Evolutionary conservation across 2,888 invertebrate species (phyloP).

Genomic region (Pachliopta kotzebuea): DNA sequence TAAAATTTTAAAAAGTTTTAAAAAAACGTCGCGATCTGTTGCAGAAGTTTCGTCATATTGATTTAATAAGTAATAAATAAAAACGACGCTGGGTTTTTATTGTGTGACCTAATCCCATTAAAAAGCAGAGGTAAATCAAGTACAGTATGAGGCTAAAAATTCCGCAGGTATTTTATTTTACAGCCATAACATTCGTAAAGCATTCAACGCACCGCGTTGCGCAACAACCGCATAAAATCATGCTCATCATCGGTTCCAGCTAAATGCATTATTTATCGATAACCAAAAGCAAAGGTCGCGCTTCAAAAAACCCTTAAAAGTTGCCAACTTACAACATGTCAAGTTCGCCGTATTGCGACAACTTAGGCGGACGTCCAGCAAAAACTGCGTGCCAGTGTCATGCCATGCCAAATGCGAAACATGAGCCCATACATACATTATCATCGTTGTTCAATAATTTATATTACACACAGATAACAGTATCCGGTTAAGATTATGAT

Average conservation of each 20-base stretch:
- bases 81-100: too few species aligned
- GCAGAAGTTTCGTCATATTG: too few species aligned
- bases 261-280: conserved; percentile 11
- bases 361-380: conserved; percentile 11
- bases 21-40: too few species aligned
- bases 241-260: conserved; percentile 1
- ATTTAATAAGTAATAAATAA: too few species aligned
- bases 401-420: conserved; percentile 1
- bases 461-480: conserved; percentile 6
- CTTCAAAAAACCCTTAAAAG: conserved; percentile 17
- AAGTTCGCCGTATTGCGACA: conserved; percentile 19
- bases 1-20: too few species aligned
- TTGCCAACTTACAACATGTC: conserved; percentile 13
- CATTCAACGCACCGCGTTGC: neutral
- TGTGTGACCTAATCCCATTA: too few species aligned
- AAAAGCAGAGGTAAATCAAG: too few species aligned
- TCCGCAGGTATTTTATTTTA: neutral
- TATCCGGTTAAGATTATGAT: conserved; percentile 6
- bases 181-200: neutral
- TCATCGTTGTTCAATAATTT: conserved; percentile 17
- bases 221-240: conserved; percentile 1
- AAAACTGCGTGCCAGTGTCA: conserved; percentile 15
- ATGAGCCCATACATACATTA: conserved; percentile 4
- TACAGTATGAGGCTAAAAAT: neutral
- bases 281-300: conserved; percentile 14